A percentile compares a stretch with the other conserved stretches of the same genome.
These are phyloP conservation scores for Platyscapa corneri DNA, from an alignment of 1,140 invertebrate genomes.

Conservation along the genomic window DNA sequence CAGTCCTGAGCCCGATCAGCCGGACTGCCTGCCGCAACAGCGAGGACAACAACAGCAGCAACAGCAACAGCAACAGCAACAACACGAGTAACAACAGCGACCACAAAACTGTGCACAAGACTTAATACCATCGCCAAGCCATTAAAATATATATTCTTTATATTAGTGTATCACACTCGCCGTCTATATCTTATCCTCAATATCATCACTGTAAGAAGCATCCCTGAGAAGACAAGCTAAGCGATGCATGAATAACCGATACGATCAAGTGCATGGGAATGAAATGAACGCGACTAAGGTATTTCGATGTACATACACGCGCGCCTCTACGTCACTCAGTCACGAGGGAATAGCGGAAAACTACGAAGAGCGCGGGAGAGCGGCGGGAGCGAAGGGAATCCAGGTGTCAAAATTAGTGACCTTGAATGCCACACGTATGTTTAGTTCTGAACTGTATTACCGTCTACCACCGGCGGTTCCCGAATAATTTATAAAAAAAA, in stretches of 20 bases:
- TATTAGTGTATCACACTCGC: not conserved
- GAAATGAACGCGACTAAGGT: not conserved
- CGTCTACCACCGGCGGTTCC: not conserved
- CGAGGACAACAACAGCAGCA: not conserved
- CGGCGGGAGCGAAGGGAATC: not conserved
- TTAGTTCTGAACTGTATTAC: not conserved
- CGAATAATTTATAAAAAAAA: not conserved
- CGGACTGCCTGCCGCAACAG: constrained; percentile 9
- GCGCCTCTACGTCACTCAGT: not conserved
- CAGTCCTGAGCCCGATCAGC: constrained; percentile 19
- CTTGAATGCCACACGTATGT: not conserved
- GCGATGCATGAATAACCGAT: not conserved
- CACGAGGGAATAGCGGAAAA: not conserved
- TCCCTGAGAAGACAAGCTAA: not conserved
- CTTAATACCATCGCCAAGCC: constrained; percentile 65
- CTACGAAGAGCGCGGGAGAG: not conserved
- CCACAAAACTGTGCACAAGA: constrained; percentile 66
- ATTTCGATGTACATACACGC: not conserved
- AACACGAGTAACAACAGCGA: constrained; percentile 44
- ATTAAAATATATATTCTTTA: constrained; percentile 23
- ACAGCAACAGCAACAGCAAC: not conserved
- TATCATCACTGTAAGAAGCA: not conserved
- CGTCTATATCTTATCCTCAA: not conserved
- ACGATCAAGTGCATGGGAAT: not conserved
- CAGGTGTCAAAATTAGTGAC: not conserved